phyloP scores from a whole-genome alignment of 2,888 invertebrate genomes.

The Lymantria monacha region DNA sequence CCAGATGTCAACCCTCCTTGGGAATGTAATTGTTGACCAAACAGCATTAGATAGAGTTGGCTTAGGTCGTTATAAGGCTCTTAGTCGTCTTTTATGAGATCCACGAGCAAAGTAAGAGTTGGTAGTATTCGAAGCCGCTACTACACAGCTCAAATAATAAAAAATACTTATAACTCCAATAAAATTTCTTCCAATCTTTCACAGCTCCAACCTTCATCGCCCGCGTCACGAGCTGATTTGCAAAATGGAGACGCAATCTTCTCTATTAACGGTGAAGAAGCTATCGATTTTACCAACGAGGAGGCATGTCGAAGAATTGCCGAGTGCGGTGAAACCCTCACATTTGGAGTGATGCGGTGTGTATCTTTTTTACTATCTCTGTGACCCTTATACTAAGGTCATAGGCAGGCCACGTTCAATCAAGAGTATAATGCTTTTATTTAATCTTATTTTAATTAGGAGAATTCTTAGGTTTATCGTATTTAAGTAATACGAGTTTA shows the following conservation, averaged over 20 bases:
- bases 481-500: no score
- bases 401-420: neutral
- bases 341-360: constrained; percentile 87
- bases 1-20: no score
- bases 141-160: no score
- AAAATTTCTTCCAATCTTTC: constrained; percentile 6
- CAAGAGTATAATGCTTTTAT: neutral
- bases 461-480: no score
- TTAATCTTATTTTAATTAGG: neutral
- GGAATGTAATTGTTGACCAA: no score
- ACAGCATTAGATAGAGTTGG: no score
- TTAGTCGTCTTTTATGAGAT: no score
- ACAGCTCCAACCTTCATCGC: constrained; percentile 91
- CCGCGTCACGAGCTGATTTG: constrained; percentile 92
- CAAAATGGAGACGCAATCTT: constrained; percentile 92
- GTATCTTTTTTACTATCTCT: constrained; percentile 6
- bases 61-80: no score
- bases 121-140: no score
- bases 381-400: neutral
- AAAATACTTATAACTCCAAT: no score
- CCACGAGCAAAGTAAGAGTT: no score
- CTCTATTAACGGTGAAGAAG: constrained; percentile 86
- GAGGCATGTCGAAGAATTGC: constrained; percentile 89
- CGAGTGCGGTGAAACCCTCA: constrained; percentile 87
- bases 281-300: constrained; percentile 87